These are phyloP conservation scores for Ashinkailepas kermadecensis DNA, from an alignment of 2,888 invertebrate genomes.

Conservation along the genomic window DNA sequence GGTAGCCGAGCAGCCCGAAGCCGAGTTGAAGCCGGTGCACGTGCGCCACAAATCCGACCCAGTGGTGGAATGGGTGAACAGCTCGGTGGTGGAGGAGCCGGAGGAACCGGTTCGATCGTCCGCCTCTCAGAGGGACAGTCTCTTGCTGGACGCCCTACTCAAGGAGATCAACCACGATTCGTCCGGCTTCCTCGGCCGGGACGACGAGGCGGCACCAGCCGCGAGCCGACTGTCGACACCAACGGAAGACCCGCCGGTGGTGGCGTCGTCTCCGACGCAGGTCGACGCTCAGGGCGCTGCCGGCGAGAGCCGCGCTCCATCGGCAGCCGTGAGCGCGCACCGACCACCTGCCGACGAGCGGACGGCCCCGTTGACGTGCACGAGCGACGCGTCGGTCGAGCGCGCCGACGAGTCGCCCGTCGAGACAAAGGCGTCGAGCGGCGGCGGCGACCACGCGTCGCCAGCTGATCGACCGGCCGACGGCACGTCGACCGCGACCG, in stretches of 20 bases:
- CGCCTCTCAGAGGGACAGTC: not conserved
- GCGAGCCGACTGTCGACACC: not conserved
- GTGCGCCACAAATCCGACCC: constrained; percentile 1
- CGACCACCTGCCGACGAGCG: not conserved
- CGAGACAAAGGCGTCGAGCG: not conserved
- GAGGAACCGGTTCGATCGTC: not conserved
- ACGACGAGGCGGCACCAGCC: not conserved
- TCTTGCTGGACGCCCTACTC: not conserved
- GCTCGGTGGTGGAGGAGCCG: not conserved
- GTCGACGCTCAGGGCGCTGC: not conserved
- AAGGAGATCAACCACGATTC: not conserved
- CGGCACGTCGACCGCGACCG: no score
- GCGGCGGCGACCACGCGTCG: not conserved
- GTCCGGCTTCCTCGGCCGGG: not conserved
- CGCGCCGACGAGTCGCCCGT: not conserved
- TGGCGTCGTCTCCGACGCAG: not conserved
- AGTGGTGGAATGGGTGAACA: not conserved
- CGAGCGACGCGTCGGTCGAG: not conserved
- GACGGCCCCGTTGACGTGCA: no score
- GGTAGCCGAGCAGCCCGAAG: no score
- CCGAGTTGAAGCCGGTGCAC: not conserved
- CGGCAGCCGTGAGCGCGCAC: not conserved
- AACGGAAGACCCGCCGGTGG: no score
- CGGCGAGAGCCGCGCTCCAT: not conserved
- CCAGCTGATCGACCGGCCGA: not conserved